Evolutionary conservation across 2,888 invertebrate genomes (phyloP).

Genomic region (Tipula lateralis): DNA sequence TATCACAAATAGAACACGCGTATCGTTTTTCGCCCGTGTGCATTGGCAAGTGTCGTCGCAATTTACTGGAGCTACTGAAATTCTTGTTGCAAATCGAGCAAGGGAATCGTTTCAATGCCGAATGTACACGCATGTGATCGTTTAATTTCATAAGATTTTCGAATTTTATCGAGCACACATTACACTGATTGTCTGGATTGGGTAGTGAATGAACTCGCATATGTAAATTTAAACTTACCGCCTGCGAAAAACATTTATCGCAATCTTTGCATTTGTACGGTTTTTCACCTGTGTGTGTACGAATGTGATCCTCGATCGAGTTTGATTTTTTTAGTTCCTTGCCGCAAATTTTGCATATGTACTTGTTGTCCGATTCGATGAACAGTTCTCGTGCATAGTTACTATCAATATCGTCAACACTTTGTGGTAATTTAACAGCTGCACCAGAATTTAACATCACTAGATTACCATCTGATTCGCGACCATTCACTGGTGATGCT

Average conservation of each 20-base stretch:
- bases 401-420: neutral
- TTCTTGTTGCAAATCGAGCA: conserved; percentile 6
- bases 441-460: neutral
- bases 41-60: neutral
- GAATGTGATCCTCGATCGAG: conserved; percentile 27
- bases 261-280: conserved; percentile 26
- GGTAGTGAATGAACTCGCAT: neutral
- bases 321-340: conserved; percentile 20
- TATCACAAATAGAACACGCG: conserved; percentile 7
- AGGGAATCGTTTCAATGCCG: neutral
- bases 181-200: neutral
- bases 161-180: neutral
- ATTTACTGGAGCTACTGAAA: conserved; percentile 19
- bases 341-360: neutral
- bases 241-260: conserved; percentile 27
- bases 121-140: neutral
- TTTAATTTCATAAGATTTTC: neutral
- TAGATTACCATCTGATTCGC: neutral
- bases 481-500: neutral
- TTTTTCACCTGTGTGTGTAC: neutral
- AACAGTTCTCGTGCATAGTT: neutral
- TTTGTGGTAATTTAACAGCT: neutral
- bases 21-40: conserved; percentile 24
- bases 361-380: conserved; percentile 12
- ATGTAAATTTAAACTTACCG: conserved; percentile 26